Evolutionary conservation across 2,888 invertebrate species (phyloP).

Genomic region (Sarcophaga caerulescens): DNA sequence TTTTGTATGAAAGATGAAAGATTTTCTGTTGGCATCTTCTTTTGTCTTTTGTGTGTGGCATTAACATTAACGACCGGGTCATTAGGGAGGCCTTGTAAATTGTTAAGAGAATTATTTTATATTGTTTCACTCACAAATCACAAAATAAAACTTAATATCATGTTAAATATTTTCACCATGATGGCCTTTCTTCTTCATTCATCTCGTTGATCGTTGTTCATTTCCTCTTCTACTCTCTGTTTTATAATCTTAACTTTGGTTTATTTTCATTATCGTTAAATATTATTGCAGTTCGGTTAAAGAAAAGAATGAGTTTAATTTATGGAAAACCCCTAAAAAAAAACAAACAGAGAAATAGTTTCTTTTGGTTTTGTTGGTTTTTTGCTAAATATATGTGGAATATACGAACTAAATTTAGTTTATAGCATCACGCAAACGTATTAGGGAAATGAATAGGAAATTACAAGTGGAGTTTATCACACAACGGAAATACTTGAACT

Average conservation of each 20-base stretch:
- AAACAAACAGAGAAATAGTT: background rate
- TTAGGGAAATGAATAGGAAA: slow-evolving; percentile 70
- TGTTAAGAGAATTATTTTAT: slow-evolving; percentile 47
- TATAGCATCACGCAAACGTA: slow-evolving; percentile 53
- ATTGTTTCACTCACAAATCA: slow-evolving; percentile 14
- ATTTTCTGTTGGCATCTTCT: background rate
- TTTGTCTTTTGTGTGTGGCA: slow-evolving; percentile 17
- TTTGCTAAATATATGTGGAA: background rate
- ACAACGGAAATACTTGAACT: slow-evolving; percentile 52
- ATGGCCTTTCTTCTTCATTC: background rate
- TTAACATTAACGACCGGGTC: slow-evolving; percentile 56
- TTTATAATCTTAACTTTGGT: slow-evolving; percentile 11
- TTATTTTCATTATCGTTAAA: background rate
- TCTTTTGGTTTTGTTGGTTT: background rate
- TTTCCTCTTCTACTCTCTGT: too few species aligned
- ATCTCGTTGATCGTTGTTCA: background rate
- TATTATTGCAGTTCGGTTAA: background rate
- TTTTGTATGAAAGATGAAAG: background rate
- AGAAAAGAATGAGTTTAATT: background rate
- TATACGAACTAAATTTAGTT: background rate
- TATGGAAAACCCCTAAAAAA: background rate
- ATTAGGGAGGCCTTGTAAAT: slow-evolving; percentile 55
- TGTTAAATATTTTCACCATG: slow-evolving; percentile 23
- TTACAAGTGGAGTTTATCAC: slow-evolving; percentile 64
- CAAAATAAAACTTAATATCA: slow-evolving; percentile 32